phyloP scores from a whole-genome alignment of 2,113 vertebrate genomes.

The Sinocyclocheilus grahami region DNA sequence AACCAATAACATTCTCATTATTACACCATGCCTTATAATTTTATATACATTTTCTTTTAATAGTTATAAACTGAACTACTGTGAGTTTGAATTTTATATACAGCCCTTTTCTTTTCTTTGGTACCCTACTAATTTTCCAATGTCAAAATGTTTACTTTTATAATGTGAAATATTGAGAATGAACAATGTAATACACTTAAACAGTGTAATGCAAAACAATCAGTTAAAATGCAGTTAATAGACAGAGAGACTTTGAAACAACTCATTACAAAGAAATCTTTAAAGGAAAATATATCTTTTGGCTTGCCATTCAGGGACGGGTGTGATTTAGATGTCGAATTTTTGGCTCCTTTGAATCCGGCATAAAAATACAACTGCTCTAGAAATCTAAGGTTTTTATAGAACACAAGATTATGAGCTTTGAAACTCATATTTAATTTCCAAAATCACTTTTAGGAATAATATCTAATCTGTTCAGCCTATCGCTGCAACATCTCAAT shows the following conservation, averaged over 20 bases:
- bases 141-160: neutral
- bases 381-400: constrained; percentile 8
- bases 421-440: constrained; percentile 14
- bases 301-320: neutral
- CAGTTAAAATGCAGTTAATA: neutral
- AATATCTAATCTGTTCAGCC: constrained; percentile 10
- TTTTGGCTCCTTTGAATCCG: constrained; percentile 4
- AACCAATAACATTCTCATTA: neutral
- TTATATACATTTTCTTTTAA: neutral
- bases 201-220: neutral
- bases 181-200: neutral
- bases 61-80: neutral
- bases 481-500: constrained; percentile 31
- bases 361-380: neutral
- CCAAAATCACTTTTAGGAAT: constrained; percentile 11
- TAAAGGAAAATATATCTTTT: neutral
- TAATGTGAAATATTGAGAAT: too few species aligned
- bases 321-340: constrained; percentile 22
- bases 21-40: neutral
- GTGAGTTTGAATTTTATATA: neutral
- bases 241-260: neutral
- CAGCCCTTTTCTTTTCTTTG: neutral
- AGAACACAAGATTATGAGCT: constrained; percentile 27
- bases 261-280: neutral
- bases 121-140: neutral